phyloP scores from a whole-genome alignment of 2,113 vertebrate species.

The Orientallactaga bullata region DNA sequence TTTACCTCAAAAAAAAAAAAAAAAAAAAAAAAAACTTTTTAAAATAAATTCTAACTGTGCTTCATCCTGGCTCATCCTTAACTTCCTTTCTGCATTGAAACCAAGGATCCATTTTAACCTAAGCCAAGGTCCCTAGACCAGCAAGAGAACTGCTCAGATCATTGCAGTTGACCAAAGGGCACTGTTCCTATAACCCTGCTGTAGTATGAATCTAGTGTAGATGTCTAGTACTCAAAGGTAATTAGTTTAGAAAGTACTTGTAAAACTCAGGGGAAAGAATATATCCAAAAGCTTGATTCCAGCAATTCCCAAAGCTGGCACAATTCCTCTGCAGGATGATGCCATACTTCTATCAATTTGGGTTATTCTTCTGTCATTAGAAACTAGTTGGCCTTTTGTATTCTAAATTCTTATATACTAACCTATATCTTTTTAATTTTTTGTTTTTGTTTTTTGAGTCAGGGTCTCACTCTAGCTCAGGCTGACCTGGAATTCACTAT shows the following conservation, averaged over 20 bases:
- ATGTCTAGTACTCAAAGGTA: neutral
- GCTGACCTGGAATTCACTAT: no score
- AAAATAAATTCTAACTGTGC: no score
- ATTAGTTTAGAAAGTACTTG: neutral
- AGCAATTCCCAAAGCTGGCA: conserved; percentile 16
- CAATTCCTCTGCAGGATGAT: neutral
- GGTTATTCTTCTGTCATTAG: neutral
- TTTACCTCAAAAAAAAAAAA: no score
- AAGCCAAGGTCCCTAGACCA: no score
- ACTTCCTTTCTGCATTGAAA: no score
- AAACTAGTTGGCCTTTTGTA: neutral
- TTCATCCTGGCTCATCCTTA: no score
- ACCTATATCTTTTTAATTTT: neutral
- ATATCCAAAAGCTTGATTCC: neutral
- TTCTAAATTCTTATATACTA: neutral
- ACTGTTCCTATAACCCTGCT: no score
- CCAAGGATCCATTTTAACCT: no score
- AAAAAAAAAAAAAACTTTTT: no score
- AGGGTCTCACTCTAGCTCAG: no score
- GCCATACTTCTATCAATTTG: neutral
- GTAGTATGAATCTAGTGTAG: neutral
- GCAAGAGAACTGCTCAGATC: no score
- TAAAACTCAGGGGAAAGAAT: conserved; percentile 1
- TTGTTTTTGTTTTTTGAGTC: neutral
- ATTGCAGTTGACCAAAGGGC: no score